Evolutionary conservation across 2,888 invertebrate species (phyloP).

Genomic region (Priocnemis perturbator): DNA sequence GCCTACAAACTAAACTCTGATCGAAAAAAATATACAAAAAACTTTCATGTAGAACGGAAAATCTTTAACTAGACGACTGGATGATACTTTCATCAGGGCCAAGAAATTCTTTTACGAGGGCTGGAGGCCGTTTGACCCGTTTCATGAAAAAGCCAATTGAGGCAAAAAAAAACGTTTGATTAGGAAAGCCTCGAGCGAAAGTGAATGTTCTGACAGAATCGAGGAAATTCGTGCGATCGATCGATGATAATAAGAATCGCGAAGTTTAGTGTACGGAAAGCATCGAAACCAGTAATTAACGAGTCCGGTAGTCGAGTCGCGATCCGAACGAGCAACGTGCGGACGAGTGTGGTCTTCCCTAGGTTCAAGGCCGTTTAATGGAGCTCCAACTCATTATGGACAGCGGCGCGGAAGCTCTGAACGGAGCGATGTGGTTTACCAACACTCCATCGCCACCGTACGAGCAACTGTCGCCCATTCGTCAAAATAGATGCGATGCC

Average conservation of each 20-base stretch:
- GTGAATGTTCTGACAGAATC: not conserved
- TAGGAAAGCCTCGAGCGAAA: not conserved
- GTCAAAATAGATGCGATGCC: slow-evolving; percentile 62
- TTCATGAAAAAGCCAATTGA: too few relatives aligned
- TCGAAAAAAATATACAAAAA: not conserved
- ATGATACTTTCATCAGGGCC: not conserved
- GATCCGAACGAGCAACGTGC: slow-evolving; percentile 6
- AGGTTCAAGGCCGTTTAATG: slow-evolving; percentile 54
- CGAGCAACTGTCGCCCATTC: slow-evolving; percentile 67
- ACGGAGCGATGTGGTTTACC: slow-evolving; percentile 68
- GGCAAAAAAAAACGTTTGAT: not conserved
- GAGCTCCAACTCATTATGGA: slow-evolving; percentile 71
- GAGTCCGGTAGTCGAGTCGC: not conserved
- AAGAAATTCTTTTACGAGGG: too few relatives aligned
- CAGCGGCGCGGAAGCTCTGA: slow-evolving; percentile 64
- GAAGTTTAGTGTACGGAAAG: too few relatives aligned
- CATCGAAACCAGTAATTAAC: not conserved
- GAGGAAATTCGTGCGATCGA: not conserved
- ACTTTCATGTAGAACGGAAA: not conserved
- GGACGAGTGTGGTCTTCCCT: not conserved
- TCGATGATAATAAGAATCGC: not conserved
- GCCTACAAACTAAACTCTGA: too few relatives aligned
- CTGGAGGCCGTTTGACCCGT: too few relatives aligned
- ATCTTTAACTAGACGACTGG: not conserved
- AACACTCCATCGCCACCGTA: slow-evolving; percentile 65